Conservation (phyloP, 2,797 vertebrate genomes). For the Paedocypris micromegethes region DNA sequence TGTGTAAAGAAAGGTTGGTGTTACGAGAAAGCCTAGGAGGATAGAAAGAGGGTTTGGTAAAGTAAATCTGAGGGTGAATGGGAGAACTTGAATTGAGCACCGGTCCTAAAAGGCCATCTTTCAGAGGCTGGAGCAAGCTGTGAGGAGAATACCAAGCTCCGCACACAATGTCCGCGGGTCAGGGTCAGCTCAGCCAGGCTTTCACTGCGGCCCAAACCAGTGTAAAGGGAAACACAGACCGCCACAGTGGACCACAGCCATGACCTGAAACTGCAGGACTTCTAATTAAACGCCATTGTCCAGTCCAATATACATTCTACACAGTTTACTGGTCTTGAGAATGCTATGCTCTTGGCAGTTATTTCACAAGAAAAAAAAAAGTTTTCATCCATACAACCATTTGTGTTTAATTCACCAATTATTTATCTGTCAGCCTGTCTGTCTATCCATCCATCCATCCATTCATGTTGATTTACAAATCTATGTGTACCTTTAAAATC, state of each 20-base stretch:
- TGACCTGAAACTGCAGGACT: slow-evolving; percentile 27
- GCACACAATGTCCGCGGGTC: slow-evolving; percentile 68
- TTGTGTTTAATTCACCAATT: too few relatives aligned
- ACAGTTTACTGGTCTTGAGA: too few relatives aligned
- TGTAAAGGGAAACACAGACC: slow-evolving; percentile 48
- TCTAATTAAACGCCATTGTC: background rate
- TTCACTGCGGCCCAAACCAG: slow-evolving; percentile 61
- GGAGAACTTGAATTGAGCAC: slow-evolving; percentile 41
- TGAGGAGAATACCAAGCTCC: slow-evolving; percentile 77
- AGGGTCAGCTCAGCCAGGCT: slow-evolving; percentile 65
- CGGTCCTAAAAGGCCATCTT: slow-evolving; percentile 70
- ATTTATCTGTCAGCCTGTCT: too few relatives aligned
- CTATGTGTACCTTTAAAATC: too few relatives aligned
- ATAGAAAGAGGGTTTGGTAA: slow-evolving; percentile 42
- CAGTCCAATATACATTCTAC: background rate
- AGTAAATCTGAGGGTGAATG: slow-evolving; percentile 33
- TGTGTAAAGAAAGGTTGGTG: slow-evolving; percentile 26
- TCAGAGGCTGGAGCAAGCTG: slow-evolving; percentile 63
- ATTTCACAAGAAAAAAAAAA: too few relatives aligned
- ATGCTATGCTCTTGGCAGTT: too few relatives aligned
- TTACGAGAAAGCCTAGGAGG: slow-evolving; percentile 28
- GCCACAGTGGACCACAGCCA: slow-evolving; percentile 33
- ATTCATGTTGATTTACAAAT: too few relatives aligned
- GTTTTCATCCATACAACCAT: too few relatives aligned
- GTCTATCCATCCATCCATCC: too few relatives aligned